These are phyloP conservation scores for Heliconius nattereri DNA, from an alignment of 1,140 invertebrate species.

Conservation along the genomic window DNA sequence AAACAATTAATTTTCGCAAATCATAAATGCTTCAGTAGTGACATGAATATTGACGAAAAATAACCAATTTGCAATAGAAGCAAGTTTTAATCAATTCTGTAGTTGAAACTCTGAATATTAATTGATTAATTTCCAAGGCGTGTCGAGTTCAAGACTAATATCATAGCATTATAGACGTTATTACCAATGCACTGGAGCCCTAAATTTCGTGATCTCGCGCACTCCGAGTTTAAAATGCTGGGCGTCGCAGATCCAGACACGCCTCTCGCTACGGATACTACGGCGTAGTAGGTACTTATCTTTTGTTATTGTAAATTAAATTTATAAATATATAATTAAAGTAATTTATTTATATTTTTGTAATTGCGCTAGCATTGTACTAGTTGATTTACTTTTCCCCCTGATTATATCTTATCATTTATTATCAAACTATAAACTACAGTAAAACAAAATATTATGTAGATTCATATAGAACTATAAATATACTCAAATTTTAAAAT, in stretches of 20 bases:
- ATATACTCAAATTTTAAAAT: not conserved
- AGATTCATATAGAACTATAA: not conserved
- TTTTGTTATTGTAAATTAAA: not conserved
- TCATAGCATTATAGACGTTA: slow-evolving; percentile 24
- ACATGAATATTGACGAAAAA: not conserved
- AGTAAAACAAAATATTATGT: not conserved
- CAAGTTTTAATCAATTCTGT: slow-evolving; percentile 1
- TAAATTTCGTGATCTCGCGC: slow-evolving; percentile 20
- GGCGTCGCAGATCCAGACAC: slow-evolving; percentile 35
- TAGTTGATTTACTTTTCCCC: not conserved
- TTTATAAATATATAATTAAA: not conserved
- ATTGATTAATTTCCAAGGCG: slow-evolving; percentile 33
- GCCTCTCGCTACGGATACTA: slow-evolving; percentile 38
- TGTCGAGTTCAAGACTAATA: slow-evolving; percentile 14
- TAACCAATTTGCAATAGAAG: not conserved
- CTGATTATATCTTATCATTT: not conserved
- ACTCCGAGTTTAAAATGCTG: slow-evolving; percentile 30
- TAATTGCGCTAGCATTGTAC: not conserved
- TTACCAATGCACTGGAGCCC: slow-evolving; percentile 24
- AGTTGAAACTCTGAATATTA: slow-evolving; percentile 29
- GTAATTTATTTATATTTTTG: not conserved
- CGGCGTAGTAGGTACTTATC: slow-evolving; percentile 28
- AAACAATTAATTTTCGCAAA: not conserved
- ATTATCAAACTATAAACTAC: not conserved
- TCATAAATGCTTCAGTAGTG: not conserved